Conservation (phyloP, 2,797 vertebrate species). For the Xiphorhynchus erythropygius region DNA sequence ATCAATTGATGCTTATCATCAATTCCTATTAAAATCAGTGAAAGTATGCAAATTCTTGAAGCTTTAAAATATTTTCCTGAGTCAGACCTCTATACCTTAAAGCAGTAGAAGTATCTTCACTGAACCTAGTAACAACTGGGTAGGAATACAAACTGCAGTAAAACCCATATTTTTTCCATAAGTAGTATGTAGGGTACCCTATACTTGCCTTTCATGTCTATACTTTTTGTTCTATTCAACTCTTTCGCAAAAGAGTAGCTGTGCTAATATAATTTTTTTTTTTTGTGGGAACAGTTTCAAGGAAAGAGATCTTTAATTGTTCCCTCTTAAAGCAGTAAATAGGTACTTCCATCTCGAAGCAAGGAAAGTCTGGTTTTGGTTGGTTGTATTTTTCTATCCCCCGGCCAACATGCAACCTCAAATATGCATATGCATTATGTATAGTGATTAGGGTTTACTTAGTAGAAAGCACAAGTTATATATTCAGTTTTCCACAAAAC, state of each 20-base stretch:
- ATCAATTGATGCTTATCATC: not conserved
- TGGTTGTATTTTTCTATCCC: slow-evolving; percentile 56
- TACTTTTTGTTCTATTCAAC: not conserved
- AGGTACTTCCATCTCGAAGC: slow-evolving; percentile 21
- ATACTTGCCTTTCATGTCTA: not conserved
- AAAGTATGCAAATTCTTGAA: not conserved
- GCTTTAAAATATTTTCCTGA: not conserved
- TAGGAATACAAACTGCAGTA: not conserved
- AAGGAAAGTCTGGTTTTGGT: slow-evolving; percentile 38
- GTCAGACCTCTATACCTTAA: not conserved
- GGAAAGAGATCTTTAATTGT: not conserved
- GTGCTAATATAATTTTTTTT: not conserved
- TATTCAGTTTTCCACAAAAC: slow-evolving; percentile 64
- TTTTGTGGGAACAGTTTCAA: not conserved
- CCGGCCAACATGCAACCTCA: slow-evolving; percentile 14
- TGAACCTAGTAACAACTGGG: not conserved
- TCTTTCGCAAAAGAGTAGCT: not conserved
- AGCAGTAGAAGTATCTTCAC: not conserved
- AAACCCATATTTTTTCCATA: not conserved
- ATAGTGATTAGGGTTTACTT: slow-evolving; percentile 61
- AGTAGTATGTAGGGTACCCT: not conserved
- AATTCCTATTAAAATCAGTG: not conserved
- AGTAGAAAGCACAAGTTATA: slow-evolving; percentile 50
- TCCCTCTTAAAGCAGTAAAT: slow-evolving; percentile 37
- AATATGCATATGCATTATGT: slow-evolving; percentile 58